Base-by-base conservation (phyloP, 2,888 invertebrate species). In the Ichneumon xanthorius region DNA sequence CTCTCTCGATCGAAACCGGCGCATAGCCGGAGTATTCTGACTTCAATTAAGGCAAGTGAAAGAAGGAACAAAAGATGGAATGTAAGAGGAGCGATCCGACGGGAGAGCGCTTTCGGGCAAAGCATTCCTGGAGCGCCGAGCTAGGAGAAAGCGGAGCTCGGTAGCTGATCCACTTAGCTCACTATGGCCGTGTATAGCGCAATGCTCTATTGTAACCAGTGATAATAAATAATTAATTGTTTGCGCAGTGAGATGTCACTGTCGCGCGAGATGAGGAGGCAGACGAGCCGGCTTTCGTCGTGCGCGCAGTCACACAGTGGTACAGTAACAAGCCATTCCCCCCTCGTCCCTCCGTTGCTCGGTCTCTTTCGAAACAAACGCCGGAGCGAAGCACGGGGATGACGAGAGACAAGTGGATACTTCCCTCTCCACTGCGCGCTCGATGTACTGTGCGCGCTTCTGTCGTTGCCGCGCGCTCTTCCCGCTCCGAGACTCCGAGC, bases 321-420 rank as follows among this genome's bases (percentile, higher is more conserved):
- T 72, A 78, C 72, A 76, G 73, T 50, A 37, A 45, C 45, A 16
- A 84, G 72, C 77, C 72, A 50, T 77, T 61, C 72, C 78, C 78
- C 70, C 78, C 73, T 26, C 55, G 48, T 33, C 33, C 7, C 58
- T 58, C 55, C 5, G 19, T 72, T 37, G 33, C 67, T 79, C 68
- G 65, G 65, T 72, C 58, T 63, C 79, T 72, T 73, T 22, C 58
- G 81, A 71, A 82, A 81, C 68, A 81, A 75, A 67, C 30, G 75
- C 78, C 7, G 48, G n/a, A 16, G 73, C 70, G 61, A 55, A 73
- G 65, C 61, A 40, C 45, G 76, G 65, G 68, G 73, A 68, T 71
- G 80, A 78, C 78, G 71, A 82, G 78, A 88, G 90, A 90, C 91
- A 92, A 92, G 92, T 92, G 92, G 91, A 88, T 89, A 92, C 91